Evolutionary conservation across 2,888 invertebrate genomes (phyloP).

Genomic region (Andrena camellia): DNA sequence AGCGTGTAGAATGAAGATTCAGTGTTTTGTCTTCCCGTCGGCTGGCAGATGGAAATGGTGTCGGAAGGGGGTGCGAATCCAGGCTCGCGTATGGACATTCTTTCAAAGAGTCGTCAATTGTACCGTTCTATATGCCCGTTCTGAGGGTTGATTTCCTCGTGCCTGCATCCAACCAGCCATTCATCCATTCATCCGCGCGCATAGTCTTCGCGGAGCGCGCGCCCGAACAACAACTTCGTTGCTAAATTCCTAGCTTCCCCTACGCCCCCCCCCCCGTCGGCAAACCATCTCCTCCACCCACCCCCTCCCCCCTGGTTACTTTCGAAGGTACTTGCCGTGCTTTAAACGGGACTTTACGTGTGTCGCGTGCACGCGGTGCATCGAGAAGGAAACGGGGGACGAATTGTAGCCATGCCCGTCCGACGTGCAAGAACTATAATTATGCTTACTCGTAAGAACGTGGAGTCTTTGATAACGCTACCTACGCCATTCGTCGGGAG

Average conservation of each 20-base stretch:
- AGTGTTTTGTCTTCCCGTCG: slow-evolving; percentile 81
- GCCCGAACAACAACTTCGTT: slow-evolving; percentile 77
- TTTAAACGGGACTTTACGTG: slow-evolving; percentile 59
- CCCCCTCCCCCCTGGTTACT: slow-evolving; percentile 10
- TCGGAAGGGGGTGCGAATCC: slow-evolving; percentile 76
- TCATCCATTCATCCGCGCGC: slow-evolving; percentile 62
- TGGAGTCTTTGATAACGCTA: slow-evolving; percentile 61
- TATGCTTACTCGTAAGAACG: slow-evolving; percentile 62
- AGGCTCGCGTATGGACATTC: slow-evolving; percentile 80
- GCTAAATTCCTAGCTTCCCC: slow-evolving; percentile 72
- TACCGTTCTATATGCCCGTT: slow-evolving; percentile 80
- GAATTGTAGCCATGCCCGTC: slow-evolving; percentile 68
- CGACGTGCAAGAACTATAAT: slow-evolving; percentile 64
- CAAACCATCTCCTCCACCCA: slow-evolving; percentile 7
- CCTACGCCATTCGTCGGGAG: slow-evolving; percentile 34
- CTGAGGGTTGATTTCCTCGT: slow-evolving; percentile 80
- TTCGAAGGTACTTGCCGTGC: slow-evolving; percentile 68
- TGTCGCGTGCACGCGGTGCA: slow-evolving; percentile 55
- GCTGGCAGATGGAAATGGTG: slow-evolving; percentile 68
- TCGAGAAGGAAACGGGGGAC: slow-evolving; percentile 70
- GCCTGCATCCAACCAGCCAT: slow-evolving; percentile 74
- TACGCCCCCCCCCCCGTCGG: not conserved
- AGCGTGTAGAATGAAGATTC: slow-evolving; percentile 84
- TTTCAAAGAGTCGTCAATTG: slow-evolving; percentile 84
- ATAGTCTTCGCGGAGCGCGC: slow-evolving; percentile 64